Evolutionary conservation across 2,113 vertebrate genomes (phyloP).

Genomic region (Cyanoderma ruficeps): DNA sequence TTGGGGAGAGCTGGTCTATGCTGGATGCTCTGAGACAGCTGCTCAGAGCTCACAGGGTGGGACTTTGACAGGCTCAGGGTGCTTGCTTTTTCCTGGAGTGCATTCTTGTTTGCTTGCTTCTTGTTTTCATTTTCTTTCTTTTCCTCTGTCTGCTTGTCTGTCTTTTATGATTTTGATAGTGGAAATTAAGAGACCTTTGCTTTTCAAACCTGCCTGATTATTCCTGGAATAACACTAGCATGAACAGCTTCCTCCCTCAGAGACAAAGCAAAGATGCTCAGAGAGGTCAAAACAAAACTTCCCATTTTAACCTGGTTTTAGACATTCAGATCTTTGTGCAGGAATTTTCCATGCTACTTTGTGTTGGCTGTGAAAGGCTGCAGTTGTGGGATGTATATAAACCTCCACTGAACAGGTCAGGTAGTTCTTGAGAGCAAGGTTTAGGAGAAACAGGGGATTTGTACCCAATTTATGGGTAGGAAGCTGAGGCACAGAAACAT

Average conservation of each 20-base stretch:
- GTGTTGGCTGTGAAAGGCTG: neutral
- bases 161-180: neutral
- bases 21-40: neutral
- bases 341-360: neutral
- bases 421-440: neutral
- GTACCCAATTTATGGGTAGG: neutral
- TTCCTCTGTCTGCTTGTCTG: neutral
- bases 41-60: neutral
- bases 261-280: neutral
- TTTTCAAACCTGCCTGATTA: neutral
- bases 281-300: neutral
- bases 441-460: neutral
- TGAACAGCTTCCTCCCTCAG: neutral
- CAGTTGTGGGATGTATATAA: neutral
- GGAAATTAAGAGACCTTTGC: neutral
- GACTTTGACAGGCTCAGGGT: neutral
- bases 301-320: neutral
- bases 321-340: neutral
- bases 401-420: neutral
- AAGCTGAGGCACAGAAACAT: slow-evolving; percentile 10
- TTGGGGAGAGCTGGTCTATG: neutral
- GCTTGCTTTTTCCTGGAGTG: neutral
- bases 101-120: neutral
- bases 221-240: neutral
- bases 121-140: neutral